Evolutionary conservation across 2,797 vertebrate genomes (phyloP), one percentile per base, ranked within the genome.

Genomic region (Falco naumanni): DNA sequence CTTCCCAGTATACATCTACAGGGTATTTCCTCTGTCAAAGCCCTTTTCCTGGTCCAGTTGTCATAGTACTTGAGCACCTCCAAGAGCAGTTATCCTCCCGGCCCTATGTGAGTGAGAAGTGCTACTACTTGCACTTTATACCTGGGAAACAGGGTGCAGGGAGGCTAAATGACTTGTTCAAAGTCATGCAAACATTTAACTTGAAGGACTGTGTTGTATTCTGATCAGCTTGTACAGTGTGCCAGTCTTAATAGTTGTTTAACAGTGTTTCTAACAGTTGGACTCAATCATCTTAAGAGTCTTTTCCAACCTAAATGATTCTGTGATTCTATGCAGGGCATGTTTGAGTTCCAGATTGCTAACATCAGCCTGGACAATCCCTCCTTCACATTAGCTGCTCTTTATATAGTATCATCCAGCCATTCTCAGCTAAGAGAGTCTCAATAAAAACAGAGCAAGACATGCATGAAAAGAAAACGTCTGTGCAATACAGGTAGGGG

Each of bases 401-500:
- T 80, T 91, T 54, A 34, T 34, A 45, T 1, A 75, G 68, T 6
- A 78, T 6, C 91, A 78, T 11, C 22, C 87, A 77, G 78, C 56
- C 81, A 20, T 34, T 50, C 72, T 19, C 61, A 89, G 78, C 66
- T 72, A 47, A 76, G 72, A 2, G 15, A 64, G 64, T 31, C 87
- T 71, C 28, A 29, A 29, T 1, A 91, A 26, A 91, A 68, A 61
- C 2, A 2, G 74, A 94, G 75, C 51, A 91, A 95, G 85, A 66
- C 84, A 89, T 9, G 70, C 71, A 75, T 81, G 80, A 26, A 95
- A 69, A 84, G 78, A 94, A 89, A 87, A 86, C 51, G 48, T n/a
- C 78, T 51, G 12, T 34, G 81, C 71, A 8, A 0, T 1, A n/a
- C 39, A 95, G 66, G 69, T 21, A 90, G 70, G 64, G 65, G 82